These are phyloP conservation scores for Cataglyphis hispanica DNA, from an alignment of 1,140 invertebrate species.

Conservation along the genomic window DNA sequence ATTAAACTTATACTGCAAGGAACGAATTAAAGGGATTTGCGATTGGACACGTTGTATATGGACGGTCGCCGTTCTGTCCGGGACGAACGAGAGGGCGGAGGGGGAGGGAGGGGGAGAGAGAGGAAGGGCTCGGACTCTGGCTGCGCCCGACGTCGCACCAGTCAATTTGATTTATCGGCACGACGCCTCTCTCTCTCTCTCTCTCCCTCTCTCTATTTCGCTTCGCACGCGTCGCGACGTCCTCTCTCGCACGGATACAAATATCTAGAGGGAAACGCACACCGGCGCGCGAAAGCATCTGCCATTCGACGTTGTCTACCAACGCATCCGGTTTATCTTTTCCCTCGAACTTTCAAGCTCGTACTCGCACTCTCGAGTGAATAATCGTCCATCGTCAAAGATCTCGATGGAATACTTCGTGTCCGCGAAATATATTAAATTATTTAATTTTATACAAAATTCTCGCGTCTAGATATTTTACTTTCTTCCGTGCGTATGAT, in stretches of 20 bases:
- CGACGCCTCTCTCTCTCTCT: constrained; percentile 73
- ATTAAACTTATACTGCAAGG: constrained; percentile 84
- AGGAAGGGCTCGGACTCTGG: constrained; percentile 70
- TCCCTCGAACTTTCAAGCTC: constrained; percentile 59
- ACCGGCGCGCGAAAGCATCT: constrained; percentile 41
- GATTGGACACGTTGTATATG: constrained; percentile 83
- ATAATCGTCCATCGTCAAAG: not conserved
- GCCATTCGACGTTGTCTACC: constrained; percentile 69
- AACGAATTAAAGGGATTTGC: constrained; percentile 84
- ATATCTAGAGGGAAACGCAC: constrained; percentile 48
- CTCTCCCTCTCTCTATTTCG: constrained; percentile 51
- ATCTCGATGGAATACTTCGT: not conserved
- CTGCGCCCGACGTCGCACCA: constrained; percentile 81
- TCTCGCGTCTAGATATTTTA: not conserved
- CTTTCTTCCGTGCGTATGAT: not conserved
- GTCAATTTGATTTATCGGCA: constrained; percentile 83
- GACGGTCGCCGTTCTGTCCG: constrained; percentile 76
- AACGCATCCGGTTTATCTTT: constrained; percentile 72
- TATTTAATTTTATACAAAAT: not conserved
- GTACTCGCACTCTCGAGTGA: not conserved
- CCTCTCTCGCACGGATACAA: constrained; percentile 53
- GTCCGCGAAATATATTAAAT: not conserved
- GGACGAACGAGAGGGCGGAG: constrained; percentile 56
- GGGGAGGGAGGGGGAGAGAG: constrained; percentile 42
- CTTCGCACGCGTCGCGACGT: not conserved